Evolutionary conservation across 2,113 vertebrate species (phyloP), one percentile per base, ranked within the genome.

Genomic region (Illadopsis cleaveri): DNA sequence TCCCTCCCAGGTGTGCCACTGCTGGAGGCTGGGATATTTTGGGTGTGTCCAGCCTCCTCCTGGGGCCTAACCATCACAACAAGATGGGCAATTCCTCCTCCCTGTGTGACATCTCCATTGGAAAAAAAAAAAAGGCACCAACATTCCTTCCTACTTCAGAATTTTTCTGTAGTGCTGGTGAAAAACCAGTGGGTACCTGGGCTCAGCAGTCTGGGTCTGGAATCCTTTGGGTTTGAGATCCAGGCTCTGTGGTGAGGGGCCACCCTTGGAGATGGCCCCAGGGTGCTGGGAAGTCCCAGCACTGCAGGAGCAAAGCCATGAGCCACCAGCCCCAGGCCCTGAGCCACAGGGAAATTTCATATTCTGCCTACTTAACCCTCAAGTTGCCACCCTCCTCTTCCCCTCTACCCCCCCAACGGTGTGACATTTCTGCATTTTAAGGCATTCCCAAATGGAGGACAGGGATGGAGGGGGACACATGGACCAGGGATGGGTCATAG

Each of bases 391-490:
- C 3, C 11, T 12, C 8, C 25, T 8, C 15, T 62, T 25, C 30
- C 27, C 10, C 6, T 6, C 9, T 25, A 14, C 20, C 20, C 20
- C 15, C 12, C 8, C 33, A 15, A 0, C 25, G 5, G 15, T 30
- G 35, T 58, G 47, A 53, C 13, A 58, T 16, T 68, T 71, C 38
- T 42, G 51, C 35, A 51, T 51, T 47, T 94, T 33, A 79, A 88
- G 44, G 35, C 27, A 47, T 38, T 82, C 30, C 47, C 35, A 66
- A 50, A 84, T 42, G 57, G 37, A 56, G 48, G 38, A 44, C 33
- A 87, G 42, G 21, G 33, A 75, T 65, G 37, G 23, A 33, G 23
- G 1, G 47, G 54, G 18, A 45, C 21, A 47, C 4, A 6, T 0
- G 5, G 54, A 48, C 17, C 56, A 82, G 25, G 21, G 21, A 69